Evolutionary conservation across 2,113 vertebrate species (phyloP), one percentile per base, ranked within the genome.

Genomic region (Oryzias melastigma): DNA sequence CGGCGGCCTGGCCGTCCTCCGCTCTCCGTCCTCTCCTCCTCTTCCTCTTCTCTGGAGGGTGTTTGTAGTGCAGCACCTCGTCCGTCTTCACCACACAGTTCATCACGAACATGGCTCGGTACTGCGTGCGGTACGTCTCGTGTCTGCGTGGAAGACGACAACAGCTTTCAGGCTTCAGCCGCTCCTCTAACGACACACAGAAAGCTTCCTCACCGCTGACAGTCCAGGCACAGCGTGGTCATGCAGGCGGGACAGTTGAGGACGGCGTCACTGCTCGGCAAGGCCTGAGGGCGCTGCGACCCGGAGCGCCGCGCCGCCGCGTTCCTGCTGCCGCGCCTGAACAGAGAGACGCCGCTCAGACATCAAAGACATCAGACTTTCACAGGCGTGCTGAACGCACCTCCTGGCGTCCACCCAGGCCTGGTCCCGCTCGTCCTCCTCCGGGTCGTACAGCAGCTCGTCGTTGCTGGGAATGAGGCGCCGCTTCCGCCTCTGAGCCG

Each of bases 61-160:
- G 75, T 85, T 92, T 94, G 81, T 97, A 97, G 65, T 88, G 91
- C 20, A 98, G 79, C 56, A 95, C 83, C 77, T 98, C 95, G 17
- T 95, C 94, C 81, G 83, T 94, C 82, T 94, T 94, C 80, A 99
- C 91, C 15, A 68, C 14, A 12, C 97, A 99, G 90, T 99, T 99
- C 95, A 99, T 98, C 76, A 99, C 97, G 71, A 99, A 99, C 96
- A 98, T 99, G 27, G 97, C 97, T 84, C 96, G 92, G 50, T 98
- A 99, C 40, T 99, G 97, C 4, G 95, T 97, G 79, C 91, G 95
- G 79, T 97, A 98, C 42, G 93, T 95, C 35, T 99, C 97, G 3
- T 99, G 97, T 65, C 97, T 99, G 50, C 41, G n/a, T 0, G 1
- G 42, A 75, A 4, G 67, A 47, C n/a, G 4, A 7, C 64, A 10